Conservation (phyloP, 2,113 vertebrate genomes). For the Mirza zaza region DNA sequence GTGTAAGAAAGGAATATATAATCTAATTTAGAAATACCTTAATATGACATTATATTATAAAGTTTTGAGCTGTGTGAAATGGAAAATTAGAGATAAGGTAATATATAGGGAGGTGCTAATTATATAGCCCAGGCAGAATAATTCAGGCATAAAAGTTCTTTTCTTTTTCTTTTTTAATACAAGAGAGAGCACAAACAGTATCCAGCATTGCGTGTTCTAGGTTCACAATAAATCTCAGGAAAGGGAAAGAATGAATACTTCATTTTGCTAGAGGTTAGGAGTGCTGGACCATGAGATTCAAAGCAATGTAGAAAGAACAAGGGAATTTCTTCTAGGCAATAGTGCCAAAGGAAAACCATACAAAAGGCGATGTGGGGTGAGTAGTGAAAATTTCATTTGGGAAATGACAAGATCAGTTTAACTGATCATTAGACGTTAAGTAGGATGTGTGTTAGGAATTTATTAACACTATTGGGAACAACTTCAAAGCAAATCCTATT, state of each 20-base stretch:
- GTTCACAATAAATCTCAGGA: neutral
- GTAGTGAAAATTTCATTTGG: neutral
- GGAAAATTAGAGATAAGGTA: neutral
- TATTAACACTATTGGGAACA: neutral
- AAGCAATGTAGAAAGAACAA: neutral
- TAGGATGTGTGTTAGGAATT: neutral
- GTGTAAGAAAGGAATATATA: neutral
- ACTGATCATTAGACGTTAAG: neutral
- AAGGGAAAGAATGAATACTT: neutral
- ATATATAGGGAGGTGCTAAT: neutral
- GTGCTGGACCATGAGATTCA: neutral
- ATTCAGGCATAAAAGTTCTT: neutral
- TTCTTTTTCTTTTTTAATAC: neutral
- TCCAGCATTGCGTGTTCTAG: neutral
- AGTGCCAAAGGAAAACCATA: neutral
- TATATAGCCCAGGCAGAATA: neutral
- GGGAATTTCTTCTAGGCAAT: neutral
- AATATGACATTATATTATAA: neutral
- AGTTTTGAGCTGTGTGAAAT: neutral
- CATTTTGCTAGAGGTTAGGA: neutral
- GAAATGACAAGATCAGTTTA: neutral
- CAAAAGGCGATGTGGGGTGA: neutral
- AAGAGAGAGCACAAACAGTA: neutral
- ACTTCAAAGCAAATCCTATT: neutral
- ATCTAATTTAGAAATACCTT: neutral